Base-by-base conservation (phyloP, 2,888 invertebrate genomes). In the Xestia sexstrigata region DNA sequence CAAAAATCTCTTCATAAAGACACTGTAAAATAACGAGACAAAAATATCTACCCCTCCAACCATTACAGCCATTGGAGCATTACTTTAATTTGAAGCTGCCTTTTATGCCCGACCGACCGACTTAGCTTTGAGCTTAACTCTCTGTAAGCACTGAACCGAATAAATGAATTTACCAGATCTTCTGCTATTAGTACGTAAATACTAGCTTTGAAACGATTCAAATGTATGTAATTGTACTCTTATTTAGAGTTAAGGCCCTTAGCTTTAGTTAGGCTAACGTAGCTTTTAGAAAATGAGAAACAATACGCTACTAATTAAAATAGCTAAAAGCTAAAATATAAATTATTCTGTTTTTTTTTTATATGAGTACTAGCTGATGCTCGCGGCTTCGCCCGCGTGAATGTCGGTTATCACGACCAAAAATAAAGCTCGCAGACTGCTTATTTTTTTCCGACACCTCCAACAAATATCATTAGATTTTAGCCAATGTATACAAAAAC, bases 31-130 rank as follows among this genome's bases (percentile, higher is more conserved):
- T 62, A 67, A 76, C 2, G 17, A 83, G 35, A n/a, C 6, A 30
- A 26, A 58, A 72, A 60, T 82, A 71, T 72, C n/a, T 60, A 30
- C 3, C 60, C 26, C 13, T 9, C 15, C 8, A 39, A 45, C 68
- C 49, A 82, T 82, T 66, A 72, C 23, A 66, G 35, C 20, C 45
- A 26, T 70, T 70, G n/a, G 7, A 49, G 73, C 66, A 70, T 81
- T 70, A 58, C 26, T 73, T 79, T 83, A 83, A 83, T 82, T 79
- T 67, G 49, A 68, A 83, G 47, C 79, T 49, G 78, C 58, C 69
- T 55, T 30, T 70, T 8, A 42, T 73, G 45, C 66, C n/a, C 70
- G 42, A 58, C 23, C 70, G 42, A 58, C 23, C 35, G 20, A 52
- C 49, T 49, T 52, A 67, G 62, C 79, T 79, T 68, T 74, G 67